Evolutionary conservation across 2,797 vertebrate species (phyloP), one percentile per base, ranked within the genome.

Genomic region (Ataeniobius toweri): DNA sequence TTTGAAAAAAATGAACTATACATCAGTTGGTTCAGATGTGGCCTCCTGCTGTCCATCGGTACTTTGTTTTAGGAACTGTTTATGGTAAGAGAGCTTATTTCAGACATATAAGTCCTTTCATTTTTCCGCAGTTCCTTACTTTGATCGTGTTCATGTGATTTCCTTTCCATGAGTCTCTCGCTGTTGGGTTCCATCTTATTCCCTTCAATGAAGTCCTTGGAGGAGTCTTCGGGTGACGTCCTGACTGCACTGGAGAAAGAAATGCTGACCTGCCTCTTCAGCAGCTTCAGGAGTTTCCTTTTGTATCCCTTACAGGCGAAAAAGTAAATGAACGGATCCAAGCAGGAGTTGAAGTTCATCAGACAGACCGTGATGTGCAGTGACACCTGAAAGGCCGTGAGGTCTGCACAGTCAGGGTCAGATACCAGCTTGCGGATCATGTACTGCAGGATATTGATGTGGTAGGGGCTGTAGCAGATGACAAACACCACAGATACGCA

Each of bases 291-390:
- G 8, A 99, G 92, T 85, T 97, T 98, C 87, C 95, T 96, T 93
- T 99, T 99, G 91, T 99, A 99, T 85, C 98, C 98, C 92, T 97
- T 98, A 78, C 98, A 99, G 67, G 98, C 97, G 70, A 99, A 99
- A 93, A 99, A 99, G 88, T 99, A 99, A 86, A 99, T 96, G 50
- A 99, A 98, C 1, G 98, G 98, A 87, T 99, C 98, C 90, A 99
- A 91, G 80, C 97, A 97, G 88, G 97, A 95, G 89, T 99, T 99
- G 83, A 99, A 94, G 90, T 99, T 98, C 98, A 99, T 99, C 79
- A 99, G 94, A 79, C 96, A 96, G 36, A 99, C 96, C 0, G 97
- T 98, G 81, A 97, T 79, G 86, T 99, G 98, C 87, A 99, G 95
- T 0, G 97, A 97, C 72, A 98, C 94, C 94, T 99, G 98, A 88